Base-by-base conservation (phyloP, 2,888 invertebrate genomes). In the Cataglyphis albicans region DNA sequence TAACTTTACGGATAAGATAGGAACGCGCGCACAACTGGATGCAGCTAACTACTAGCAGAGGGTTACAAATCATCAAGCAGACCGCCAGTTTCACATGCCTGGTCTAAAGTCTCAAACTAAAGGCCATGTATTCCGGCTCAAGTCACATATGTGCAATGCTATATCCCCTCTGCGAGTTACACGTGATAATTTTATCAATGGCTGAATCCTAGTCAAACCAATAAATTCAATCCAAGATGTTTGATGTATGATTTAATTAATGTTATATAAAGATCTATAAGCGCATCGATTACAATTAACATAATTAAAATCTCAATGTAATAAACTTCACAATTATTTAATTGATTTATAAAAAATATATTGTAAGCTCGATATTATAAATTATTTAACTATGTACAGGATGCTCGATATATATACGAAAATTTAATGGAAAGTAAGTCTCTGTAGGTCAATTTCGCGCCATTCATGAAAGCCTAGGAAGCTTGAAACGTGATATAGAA, bases 51-150 rank as follows among this genome's bases (percentile, higher is more conserved):
- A 78, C 68, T 70, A 80, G 70, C 70, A 41, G 55, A 80, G 70
- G 70, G 70, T 80, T 80, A 80, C 78, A 80, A 80, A 80, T 80
- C 78, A 80, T 80, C 78, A 59, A 12, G 59, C 70, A 59, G 59
- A 61, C 78, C 78, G 78, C 78, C 78, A 80, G 70, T 80, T 80
- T 80, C 78, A 80, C 78, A 80, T 80, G 78, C 78, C 70, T 80
- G 70, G 59, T 70, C 59, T 70, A 59, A 67, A 76, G 78, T 78
- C 78, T 80, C 78, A 70, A 80, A 80, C 70, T 80, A 70, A 70
- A 72, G 78, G 78, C 78, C 70, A 80, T 80, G 78, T 80, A 80
- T 70, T 59, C 64, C 44, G 32, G 70, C 70, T 80, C 70, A 80
- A 80, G 78, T 80, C 78, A 80, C 70, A 80, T 80, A 80, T 80